Conservation (phyloP, 2,113 vertebrate genomes). For the Pimephales promelas region DNA sequence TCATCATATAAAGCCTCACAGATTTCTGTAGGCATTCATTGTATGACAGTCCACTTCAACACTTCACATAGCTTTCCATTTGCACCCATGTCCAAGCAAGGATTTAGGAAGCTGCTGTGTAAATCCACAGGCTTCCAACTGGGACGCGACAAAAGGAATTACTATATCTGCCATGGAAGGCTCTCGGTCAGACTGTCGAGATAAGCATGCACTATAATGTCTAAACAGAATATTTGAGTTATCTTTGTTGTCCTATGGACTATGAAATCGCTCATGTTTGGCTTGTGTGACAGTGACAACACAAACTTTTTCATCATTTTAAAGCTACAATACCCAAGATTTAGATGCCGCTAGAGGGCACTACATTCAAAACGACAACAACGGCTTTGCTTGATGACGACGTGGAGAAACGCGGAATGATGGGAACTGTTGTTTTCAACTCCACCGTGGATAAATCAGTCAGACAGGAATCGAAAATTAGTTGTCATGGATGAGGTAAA, state of each 20-base stretch:
- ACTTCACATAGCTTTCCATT: neutral
- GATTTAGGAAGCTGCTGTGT: conserved; percentile 11
- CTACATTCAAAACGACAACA: too few relatives aligned
- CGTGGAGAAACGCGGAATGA: too few relatives aligned
- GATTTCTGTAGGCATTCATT: neutral
- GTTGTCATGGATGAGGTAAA: too few relatives aligned
- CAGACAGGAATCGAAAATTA: too few relatives aligned
- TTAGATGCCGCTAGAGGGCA: too few relatives aligned
- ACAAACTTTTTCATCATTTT: neutral
- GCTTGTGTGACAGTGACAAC: neutral
- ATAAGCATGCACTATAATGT: neutral
- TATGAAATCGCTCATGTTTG: neutral
- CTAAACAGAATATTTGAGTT: neutral
- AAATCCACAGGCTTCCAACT: conserved; percentile 51
- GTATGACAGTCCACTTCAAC: neutral
- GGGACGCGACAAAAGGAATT: conserved; percentile 58
- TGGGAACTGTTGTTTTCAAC: too few relatives aligned
- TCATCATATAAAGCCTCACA: neutral
- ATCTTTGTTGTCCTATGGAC: neutral
- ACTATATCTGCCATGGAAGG: neutral
- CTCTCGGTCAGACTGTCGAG: neutral
- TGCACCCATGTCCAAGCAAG: neutral
- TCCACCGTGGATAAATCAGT: too few relatives aligned
- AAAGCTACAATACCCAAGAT: too few relatives aligned
- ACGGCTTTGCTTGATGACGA: too few relatives aligned